Evolutionary conservation across 2,888 invertebrate species (phyloP), one percentile per base, ranked within the genome.

Genomic region (Clepsis dumicolana): DNA sequence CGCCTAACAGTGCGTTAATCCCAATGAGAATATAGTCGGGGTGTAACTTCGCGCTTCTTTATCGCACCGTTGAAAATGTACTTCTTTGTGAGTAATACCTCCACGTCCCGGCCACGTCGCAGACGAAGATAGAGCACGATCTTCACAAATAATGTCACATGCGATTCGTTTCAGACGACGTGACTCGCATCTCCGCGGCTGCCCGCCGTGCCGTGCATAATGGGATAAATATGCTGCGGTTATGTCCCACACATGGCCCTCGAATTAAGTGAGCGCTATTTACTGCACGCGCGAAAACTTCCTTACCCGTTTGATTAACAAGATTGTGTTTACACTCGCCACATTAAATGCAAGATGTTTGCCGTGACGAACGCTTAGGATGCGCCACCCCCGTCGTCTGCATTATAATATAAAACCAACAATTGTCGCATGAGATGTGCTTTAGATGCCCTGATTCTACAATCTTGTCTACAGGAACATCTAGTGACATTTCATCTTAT

Each of bases 61-160:
- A 92, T 93, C 93, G 88, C 86, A 85, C 89, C 90, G 91, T 90
- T 88, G 92, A 89, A 91, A 92, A 92, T 91, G 91, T 89, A 92
- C 93, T 93, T 91, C 91, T 93, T 92, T 92, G 91, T 89, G 91
- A 89, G 92, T 92, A 92, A 93, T 93, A 92, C 92, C 91, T 90
- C 90, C 93, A 91, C 92, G 92, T 92, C 89, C 87, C 88, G 77
- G 85, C 87, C 84, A 90, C 89, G 92, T 91, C 91, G 89, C 89
- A 90, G 93, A 93, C 93, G 93, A 93, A 93, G 93, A 93, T 93
- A 93, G 93, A 93, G 93, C 93, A 93, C 93, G 93, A 93, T 93
- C 93, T 93, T 93, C 93, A 93, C 93, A 93, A 93, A 93, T 93
- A 93, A 93, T 93, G 93, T 93, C 93, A 93, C 93, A 93, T 93